A percentile compares a stretch with the other conserved stretches of the same genome.
Conservation (phyloP, 1,140 invertebrate genomes). For the Probaryconus sp. region DNA sequence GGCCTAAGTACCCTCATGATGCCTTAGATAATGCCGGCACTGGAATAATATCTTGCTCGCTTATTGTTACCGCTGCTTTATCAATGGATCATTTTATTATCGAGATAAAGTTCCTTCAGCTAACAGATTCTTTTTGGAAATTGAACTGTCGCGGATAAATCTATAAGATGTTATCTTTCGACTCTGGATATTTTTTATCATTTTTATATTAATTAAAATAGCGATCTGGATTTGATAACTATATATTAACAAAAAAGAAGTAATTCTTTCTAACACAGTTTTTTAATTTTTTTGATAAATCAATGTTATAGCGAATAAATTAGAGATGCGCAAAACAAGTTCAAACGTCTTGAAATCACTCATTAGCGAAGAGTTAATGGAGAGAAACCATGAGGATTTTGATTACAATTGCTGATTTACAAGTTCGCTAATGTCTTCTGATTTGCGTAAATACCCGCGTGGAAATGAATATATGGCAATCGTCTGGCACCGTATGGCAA, state of each 20-base stretch:
- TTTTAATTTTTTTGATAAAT: no score
- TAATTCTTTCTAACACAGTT: no score
- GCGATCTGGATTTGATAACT: no score
- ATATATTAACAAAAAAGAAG: no score
- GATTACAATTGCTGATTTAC: conserved; percentile 45
- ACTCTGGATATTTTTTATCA: no score
- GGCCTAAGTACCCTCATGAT: conserved; percentile 69
- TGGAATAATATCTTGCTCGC: conserved; percentile 69
- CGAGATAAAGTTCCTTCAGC: conserved; percentile 64
- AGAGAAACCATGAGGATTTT: conserved; percentile 33
- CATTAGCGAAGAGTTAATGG: background rate
- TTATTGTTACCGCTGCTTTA: conserved; percentile 68
- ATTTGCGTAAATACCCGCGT: conserved; percentile 26
- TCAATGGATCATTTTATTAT: conserved; percentile 73
- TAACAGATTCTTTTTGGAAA: conserved; percentile 55
- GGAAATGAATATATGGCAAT: no score
- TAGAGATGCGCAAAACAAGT: no score
- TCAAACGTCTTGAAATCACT: conserved; percentile 12
- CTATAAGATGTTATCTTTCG: no score
- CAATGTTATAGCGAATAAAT: no score
- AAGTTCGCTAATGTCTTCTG: conserved; percentile 25
- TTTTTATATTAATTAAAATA: conserved; percentile 7
- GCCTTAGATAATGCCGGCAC: conserved; percentile 60
- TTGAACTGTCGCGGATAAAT: conserved; percentile 16
- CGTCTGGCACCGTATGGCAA: no score